Base-by-base conservation (phyloP, 2,888 invertebrate genomes). In the Pollenia angustigena region DNA sequence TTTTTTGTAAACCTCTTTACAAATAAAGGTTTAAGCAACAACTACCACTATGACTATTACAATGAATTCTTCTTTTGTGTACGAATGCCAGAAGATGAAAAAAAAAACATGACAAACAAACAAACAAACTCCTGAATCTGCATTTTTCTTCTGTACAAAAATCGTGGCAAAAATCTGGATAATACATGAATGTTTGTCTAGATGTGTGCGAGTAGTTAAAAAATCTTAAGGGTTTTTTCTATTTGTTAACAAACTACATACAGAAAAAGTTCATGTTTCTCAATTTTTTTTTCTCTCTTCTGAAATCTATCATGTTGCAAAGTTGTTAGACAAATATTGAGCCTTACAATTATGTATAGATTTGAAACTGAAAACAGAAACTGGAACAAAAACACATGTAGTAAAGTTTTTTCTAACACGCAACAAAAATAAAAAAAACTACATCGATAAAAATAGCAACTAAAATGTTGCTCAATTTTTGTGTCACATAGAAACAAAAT, bases 1-100 rank as follows among this genome's bases (percentile, higher is more conserved):
- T 50, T 71, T 78, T 23, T 23, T 23, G 23, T 71, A 78, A 83
- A 83, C 71, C 83, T 78, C 56, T 83, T 83, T 78, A 64, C 76
- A 83, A 83, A 83, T 83, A 83, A 78, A 78, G 76, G 78, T 83
- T 83, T 83, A 83, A 71, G 71, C 64, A 50, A 78, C 48, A 78
- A 66, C 76, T 50, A 56, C 62, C 11, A 50, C 66, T 50, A 68
- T 12, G 64, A 64, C 11, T n/a, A 23, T n/a, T 46, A 82, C 60
- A 76, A 69, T 54, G 56, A 18, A 56, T 71, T 71, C 60, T 76
- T 68, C 23, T 62, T 62, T 69, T 82, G 62, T 76, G 18, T 42
- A 48, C 18, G 40, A 76, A 46, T 54, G 50, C 56, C 74, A 64
- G 48, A 18, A 40, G 69, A 58, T 16, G 23, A 71, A 48, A 4